Evolutionary conservation across 1,140 invertebrate species (phyloP).

Genomic region (Periplaneta americana): DNA sequence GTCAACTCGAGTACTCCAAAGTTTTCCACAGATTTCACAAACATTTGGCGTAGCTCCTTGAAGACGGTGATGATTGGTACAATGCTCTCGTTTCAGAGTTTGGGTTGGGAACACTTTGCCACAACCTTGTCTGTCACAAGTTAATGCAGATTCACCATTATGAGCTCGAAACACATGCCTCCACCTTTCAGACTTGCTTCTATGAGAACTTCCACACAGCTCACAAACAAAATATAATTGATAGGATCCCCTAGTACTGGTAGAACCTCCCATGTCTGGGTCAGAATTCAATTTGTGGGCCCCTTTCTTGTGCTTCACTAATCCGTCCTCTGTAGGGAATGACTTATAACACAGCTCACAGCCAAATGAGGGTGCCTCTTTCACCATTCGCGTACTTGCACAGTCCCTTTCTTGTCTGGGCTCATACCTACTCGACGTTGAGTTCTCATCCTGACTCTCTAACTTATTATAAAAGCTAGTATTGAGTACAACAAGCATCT

Average conservation of each 20-base stretch:
- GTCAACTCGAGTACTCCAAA: slow-evolving; percentile 48
- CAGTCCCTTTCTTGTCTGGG: not conserved
- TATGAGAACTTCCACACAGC: slow-evolving; percentile 43
- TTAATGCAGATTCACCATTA: slow-evolving; percentile 32
- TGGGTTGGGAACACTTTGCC: slow-evolving; percentile 46
- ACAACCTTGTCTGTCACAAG: slow-evolving; percentile 40
- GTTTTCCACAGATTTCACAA: slow-evolving; percentile 46
- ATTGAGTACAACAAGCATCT: slow-evolving; percentile 6
- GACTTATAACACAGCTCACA: slow-evolving; percentile 30
- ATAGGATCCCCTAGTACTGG: slow-evolving; percentile 22
- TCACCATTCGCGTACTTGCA: not conserved
- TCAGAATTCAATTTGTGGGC: slow-evolving; percentile 22
- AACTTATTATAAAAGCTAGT: slow-evolving; percentile 29
- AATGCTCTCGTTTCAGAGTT: slow-evolving; percentile 40
- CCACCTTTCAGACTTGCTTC: slow-evolving; percentile 48
- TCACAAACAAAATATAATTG: slow-evolving; percentile 47
- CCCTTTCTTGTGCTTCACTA: slow-evolving; percentile 44
- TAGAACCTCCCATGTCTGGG: not conserved
- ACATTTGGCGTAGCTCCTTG: slow-evolving; percentile 43
- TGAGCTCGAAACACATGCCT: slow-evolving; percentile 43
- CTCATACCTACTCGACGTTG: not conserved
- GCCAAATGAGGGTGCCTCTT: not conserved
- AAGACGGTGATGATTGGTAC: slow-evolving; percentile 38
- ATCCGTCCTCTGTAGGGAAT: slow-evolving; percentile 43
- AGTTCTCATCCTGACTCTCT: slow-evolving; percentile 28